Evolutionary conservation across 1,140 invertebrate genomes (phyloP), one percentile per base, ranked within the genome.

Genomic region (Dryas iulia): DNA sequence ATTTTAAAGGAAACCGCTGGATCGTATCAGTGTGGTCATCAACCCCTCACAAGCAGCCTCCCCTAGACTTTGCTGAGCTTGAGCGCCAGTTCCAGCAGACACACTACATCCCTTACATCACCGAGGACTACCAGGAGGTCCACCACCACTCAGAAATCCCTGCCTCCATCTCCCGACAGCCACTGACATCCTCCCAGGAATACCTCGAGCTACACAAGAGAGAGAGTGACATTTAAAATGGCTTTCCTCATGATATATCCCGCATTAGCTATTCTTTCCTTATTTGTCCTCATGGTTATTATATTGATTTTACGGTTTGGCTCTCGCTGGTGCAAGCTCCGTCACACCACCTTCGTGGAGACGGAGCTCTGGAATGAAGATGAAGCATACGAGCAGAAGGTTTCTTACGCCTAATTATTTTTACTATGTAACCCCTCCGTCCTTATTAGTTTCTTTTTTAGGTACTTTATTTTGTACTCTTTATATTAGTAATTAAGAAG

Each of bases 161-260:
- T 7, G 72, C 84, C 0, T 91, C 89, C 5, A 66, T 87, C 21
- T 91, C 89, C 3, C 81, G 79, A 14, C 89, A 89, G 39, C 89
- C 87, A 3, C 64, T 89, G 0, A 90, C 86, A 11, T 76, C 86
- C 6, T 89, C 83, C 24, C 93, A 94, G 66, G 94, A 96, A 78
- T 96, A 95, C 82, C 92, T 96, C 47, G 96, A 97, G 83, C 84
- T 97, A 69, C 95, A 96, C 64, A 96, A 96, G 83, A 92, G 95
- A 66, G 96, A 97, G 84, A 97, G 96, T 89, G 96, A 97, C 76
- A 96, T 97, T 69, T 97, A 94, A 94, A 60, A 96, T 95, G 95
- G 92, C 93, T 56, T 93, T 96, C 72, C 93, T 96, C 56, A 90
- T 96, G 47, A 94, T 95, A 59, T 96, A 95, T 93, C 96, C 97